Evolutionary conservation across 2,113 vertebrate genomes (phyloP).

Genomic region (Melozone crissalis): DNA sequence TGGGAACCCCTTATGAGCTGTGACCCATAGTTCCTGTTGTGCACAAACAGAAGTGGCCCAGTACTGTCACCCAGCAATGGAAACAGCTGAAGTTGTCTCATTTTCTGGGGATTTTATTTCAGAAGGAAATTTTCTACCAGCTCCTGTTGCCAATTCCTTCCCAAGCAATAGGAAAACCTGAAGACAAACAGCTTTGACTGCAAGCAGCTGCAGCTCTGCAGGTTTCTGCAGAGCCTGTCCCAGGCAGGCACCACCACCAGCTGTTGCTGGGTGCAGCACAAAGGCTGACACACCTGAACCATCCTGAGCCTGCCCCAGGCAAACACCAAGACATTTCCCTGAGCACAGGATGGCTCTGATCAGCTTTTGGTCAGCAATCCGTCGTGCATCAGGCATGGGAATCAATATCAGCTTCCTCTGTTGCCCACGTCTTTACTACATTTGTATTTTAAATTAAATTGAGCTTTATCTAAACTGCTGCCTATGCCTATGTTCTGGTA

Average conservation of each 20-base stretch:
- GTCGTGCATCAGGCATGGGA: background rate
- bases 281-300: background rate
- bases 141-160: background rate
- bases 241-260: background rate
- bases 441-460: background rate
- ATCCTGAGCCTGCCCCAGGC: background rate
- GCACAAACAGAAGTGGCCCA: background rate
- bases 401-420: background rate
- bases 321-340: background rate
- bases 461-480: background rate
- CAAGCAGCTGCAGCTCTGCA: background rate
- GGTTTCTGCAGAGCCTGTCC: background rate
- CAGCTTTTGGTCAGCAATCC: background rate
- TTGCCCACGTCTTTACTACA: background rate
- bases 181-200: background rate
- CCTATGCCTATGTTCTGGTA: background rate
- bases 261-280: background rate
- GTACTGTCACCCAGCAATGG: background rate
- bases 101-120: background rate
- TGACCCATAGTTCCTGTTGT: background rate
- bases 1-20: rapidly evolving
- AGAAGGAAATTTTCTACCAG: background rate
- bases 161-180: background rate
- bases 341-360: background rate
- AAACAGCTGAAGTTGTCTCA: background rate